Percentiles rank a stretch among this genome's conserved stretches.
phyloP scores from a whole-genome alignment of 1,140 invertebrate genomes.

The Phortica variegata region DNA sequence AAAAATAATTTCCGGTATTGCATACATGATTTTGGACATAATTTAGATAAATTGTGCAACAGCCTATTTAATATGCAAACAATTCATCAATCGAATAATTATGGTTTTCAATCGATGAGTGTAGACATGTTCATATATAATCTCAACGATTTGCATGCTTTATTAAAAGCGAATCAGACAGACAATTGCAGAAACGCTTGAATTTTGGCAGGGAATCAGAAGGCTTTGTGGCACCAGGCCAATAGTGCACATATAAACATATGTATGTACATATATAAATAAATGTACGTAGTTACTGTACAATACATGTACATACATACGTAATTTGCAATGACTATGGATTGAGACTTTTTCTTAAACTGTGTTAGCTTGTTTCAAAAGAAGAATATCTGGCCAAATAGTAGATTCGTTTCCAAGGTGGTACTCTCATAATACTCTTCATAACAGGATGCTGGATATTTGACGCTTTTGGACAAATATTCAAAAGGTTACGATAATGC shows the following conservation, averaged over 20 bases:
- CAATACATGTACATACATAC: not conserved
- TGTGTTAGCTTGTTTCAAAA: conserved; percentile 7
- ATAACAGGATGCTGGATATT: no score
- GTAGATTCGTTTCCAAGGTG: no score
- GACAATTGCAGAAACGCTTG: conserved; percentile 31
- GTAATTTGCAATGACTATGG: conserved; percentile 15
- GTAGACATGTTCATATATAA: conserved; percentile 41
- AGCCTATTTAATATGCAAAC: not conserved
- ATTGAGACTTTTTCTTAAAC: not conserved
- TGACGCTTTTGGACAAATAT: not conserved
- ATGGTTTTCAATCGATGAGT: not conserved
- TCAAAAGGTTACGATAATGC: not conserved
- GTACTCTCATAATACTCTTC: no score
- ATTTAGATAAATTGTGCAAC: not conserved
- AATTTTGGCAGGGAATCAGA: conserved; percentile 41
- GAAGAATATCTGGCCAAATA: no score
- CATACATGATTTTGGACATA: not conserved
- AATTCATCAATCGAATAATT: no score
- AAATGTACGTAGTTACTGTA: no score
- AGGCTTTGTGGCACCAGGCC: conserved; percentile 32
- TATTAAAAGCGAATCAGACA: conserved; percentile 40
- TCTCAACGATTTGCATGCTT: conserved; percentile 17
- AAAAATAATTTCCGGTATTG: not conserved
- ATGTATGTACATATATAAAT: conserved; percentile 35
- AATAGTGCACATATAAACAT: conserved; percentile 8